Base-by-base conservation (phyloP, 2,797 vertebrate species). In the Sebastes oblongus region DNA sequence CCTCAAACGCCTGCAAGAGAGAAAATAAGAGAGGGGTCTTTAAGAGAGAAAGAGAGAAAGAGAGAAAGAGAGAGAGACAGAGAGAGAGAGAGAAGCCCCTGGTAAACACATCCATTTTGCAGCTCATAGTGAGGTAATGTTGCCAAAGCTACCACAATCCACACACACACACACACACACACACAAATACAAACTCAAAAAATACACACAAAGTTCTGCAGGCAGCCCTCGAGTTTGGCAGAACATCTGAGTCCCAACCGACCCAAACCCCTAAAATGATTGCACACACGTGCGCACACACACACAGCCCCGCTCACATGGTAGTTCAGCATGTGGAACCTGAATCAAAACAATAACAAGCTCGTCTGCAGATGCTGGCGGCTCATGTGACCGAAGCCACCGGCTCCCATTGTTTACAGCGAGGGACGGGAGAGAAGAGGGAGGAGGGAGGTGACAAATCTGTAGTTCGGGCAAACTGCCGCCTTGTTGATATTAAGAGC, bases 341-440 rank as follows among this genome's bases (percentile, higher is more conserved):
- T 61, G 79, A 91, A 88, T 88, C 86, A 91, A 93, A 93, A 92
- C 91, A 93, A 94, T 85, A 93, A 90, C 91, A 93, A 86, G 32
- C 75, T 85, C 71, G 36, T 70, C 78, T 78, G 85, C 89, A 89
- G 86, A 92, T 86, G 89, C 89, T 86, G 59, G 78, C 27, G 9
- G 81, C 34, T 76, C 91, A 91, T 46, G 66, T 91, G 87, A 90
- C 80, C 56, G 3, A 75, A 89, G 86, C 84, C 74, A 77, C 78
- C 9, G 81, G 80, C 78, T 86, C 68, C 67, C 58, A 84, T 87
- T 91, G 91, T 92, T 92, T 90, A 88, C 81, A 82, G 60, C 68
- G 58, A 66, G 66, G 66, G 34, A 27, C 11, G 2, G 52, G 84
- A 69, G 64, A 32, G 56, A 46, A 27, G 12, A 30, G 13, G 32